phyloP scores from a whole-genome alignment of 2,113 vertebrate species.

The Varanus komodoensis region DNA sequence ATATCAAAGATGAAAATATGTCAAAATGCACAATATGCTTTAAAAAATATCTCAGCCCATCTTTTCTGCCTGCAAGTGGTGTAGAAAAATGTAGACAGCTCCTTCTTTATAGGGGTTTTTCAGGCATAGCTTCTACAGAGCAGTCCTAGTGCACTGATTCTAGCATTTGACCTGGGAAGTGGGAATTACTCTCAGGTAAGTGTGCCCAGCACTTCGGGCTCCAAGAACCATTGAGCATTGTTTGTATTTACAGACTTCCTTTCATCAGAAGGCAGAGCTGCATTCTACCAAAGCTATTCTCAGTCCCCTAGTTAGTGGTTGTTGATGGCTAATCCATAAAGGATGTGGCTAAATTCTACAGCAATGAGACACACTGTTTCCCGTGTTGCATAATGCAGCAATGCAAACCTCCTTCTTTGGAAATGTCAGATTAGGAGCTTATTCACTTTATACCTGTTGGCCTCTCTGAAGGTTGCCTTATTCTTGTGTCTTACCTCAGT shows the following conservation, averaged over 20 bases:
- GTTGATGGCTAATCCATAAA: slow-evolving; percentile 22
- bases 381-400: not conserved
- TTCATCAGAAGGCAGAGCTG: not conserved
- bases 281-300: slow-evolving; percentile 29
- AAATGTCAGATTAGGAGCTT: slow-evolving; percentile 1
- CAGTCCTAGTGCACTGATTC: not conserved
- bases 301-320: not conserved
- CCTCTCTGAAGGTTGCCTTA: not conserved
- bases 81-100: not conserved
- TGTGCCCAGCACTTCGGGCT: not conserved
- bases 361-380: slow-evolving; percentile 25
- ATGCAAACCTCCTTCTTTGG: slow-evolving; percentile 19
- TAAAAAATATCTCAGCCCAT: not conserved
- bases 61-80: not conserved
- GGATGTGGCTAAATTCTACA: slow-evolving; percentile 38
- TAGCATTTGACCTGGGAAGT: not conserved
- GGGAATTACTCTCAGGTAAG: not conserved
- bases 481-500: not conserved
- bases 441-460: not conserved
- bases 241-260: slow-evolving; percentile 6
- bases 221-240: not conserved
- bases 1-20: not conserved
- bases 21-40: not conserved
- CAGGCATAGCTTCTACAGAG: not conserved
- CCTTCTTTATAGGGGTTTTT: not conserved